Evolutionary conservation across 2,888 invertebrate species (phyloP), one percentile per base, ranked within the genome.

Genomic region (Drosophila hamatofila): DNA sequence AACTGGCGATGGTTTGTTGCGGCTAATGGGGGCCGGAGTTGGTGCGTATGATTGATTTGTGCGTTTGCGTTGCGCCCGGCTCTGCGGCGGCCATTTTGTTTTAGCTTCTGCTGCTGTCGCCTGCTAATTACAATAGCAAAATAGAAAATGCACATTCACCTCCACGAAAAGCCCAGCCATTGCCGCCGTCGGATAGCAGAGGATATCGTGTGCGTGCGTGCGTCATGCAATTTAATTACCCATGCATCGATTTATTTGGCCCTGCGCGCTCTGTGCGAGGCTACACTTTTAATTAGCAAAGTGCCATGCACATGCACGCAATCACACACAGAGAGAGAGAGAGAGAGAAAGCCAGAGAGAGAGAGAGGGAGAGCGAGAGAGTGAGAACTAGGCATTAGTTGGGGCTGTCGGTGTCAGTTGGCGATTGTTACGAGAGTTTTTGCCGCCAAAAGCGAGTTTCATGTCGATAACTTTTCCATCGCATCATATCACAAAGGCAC

Each of bases 201-300:
- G n/a, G n/a, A 58, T 78, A 59, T 73, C 74, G 77, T 78, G 78
- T 78, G 73, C 74, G 67, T 78, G 78, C 78, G 70, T 70, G 74
- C 80, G 78, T 82, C 85, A 83, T 76, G 80, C 89, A 89, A 81
- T 88, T 88, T 89, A 89, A 89, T 89, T 89, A 89, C 84, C 85
- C 80, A 70, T 78, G 63, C 84, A 89, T 89, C 87, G 89, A 89
- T 89, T 88, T 86, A 83, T 83, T 88, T 78, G 72, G 72, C 68
- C 75, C 69, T 78, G 54, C 60, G 74, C 81, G 73, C 77, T 74
- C 80, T 72, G 72, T 72, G 76, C 62, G 83, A 70, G 68, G 85
- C 85, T 86, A 75, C 83, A 80, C 88, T 85, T 85, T 86, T 86
- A 86, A 86, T 88, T 86, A 86, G 83, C 83, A 85, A 85, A 84